These are phyloP conservation scores for Apamea monoglypha DNA, from an alignment of 2,888 invertebrate species.

Conservation along the genomic window DNA sequence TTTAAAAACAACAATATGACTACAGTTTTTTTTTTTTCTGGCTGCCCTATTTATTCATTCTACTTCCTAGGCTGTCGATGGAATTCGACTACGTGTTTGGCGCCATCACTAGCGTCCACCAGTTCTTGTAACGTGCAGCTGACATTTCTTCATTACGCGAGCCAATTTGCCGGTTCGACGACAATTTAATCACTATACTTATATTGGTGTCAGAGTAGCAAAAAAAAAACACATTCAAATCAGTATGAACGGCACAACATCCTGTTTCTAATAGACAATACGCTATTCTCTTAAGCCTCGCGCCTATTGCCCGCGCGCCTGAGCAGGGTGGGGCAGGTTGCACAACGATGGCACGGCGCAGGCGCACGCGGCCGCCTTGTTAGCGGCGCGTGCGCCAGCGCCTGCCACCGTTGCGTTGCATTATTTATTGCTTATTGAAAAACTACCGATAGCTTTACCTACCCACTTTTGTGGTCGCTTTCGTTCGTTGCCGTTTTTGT, in stretches of 20 bases:
- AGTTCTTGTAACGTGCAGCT: not conserved
- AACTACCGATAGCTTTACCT: conserved; percentile 84
- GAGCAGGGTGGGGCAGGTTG: conserved; percentile 88
- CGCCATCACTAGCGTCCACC: not conserved
- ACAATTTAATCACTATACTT: not conserved
- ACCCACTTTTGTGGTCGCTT: conserved; percentile 79
- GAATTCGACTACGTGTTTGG: not conserved
- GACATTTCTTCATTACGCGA: not conserved
- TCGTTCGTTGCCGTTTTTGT: conserved; percentile 69
- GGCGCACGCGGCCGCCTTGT: conserved; percentile 82
- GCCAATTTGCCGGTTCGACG: not conserved
- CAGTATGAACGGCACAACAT: conserved; percentile 9
- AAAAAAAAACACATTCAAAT: not conserved
- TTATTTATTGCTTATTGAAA: conserved; percentile 90
- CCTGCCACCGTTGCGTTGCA: conserved; percentile 86
- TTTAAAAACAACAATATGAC: not conserved
- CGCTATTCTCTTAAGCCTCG: conserved; percentile 66
- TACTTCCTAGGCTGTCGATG: not conserved
- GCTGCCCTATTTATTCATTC: not conserved
- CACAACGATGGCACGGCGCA: conserved; percentile 87
- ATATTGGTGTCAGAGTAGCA: not conserved
- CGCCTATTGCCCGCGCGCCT: conserved; percentile 75
- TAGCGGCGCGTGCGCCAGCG: conserved; percentile 84
- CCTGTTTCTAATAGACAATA: conserved; percentile 32
- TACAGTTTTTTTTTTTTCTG: not conserved